A percentile compares a stretch with the other conserved stretches of the same genome.
phyloP scores from a whole-genome alignment of 2,888 invertebrate species.

The Erebia ligea region DNA sequence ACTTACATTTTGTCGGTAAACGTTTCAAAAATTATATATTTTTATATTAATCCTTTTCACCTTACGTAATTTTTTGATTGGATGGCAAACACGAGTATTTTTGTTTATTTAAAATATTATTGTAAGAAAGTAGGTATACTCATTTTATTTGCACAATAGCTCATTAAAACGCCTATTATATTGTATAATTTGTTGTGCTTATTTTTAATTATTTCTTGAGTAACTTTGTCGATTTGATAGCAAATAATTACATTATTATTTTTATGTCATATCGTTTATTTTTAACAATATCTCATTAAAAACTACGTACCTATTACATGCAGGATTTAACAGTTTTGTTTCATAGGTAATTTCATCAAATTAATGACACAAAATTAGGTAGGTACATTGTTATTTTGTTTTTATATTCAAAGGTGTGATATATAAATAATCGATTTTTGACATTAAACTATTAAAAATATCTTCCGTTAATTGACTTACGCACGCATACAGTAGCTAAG shows the following conservation, averaged over 20 bases:
- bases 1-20: slow-evolving; percentile 2
- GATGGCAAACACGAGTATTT: no score
- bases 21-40: not conserved
- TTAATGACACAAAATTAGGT: no score
- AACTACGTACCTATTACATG: no score
- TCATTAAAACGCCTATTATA: not conserved
- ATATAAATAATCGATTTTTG: slow-evolving; percentile 1
- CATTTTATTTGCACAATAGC: no score
- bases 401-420: not conserved
- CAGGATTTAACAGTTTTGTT: not conserved
- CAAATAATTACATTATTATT: no score
- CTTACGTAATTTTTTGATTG: no score
- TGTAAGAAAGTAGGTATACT: not conserved
- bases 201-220: not conserved
- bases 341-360: not conserved
- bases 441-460: not conserved
- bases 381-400: no score
- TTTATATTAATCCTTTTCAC: no score
- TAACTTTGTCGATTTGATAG: not conserved
- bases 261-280: not conserved
- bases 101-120: not conserved
- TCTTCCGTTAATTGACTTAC: not conserved
- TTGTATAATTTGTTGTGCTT: not conserved
- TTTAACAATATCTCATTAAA: not conserved
- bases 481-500: slow-evolving; percentile 7